These are phyloP conservation scores for Didymodactylos carnosus DNA, from an alignment of 2,888 invertebrate species.

Conservation along the genomic window DNA sequence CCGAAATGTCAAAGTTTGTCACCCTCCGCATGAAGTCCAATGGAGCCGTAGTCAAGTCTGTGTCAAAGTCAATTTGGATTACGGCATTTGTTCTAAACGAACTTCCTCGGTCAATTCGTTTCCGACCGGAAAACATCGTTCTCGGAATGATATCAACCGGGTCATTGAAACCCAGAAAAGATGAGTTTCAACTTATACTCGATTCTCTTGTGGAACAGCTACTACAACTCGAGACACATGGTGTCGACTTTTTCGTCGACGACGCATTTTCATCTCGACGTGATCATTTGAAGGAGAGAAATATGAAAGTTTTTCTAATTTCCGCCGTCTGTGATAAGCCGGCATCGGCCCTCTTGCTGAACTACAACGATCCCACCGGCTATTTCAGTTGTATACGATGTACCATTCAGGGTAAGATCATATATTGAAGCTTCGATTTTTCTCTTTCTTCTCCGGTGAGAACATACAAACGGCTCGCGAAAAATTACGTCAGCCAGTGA, in stretches of 20 bases:
- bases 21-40: background rate
- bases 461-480: no score
- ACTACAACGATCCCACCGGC: background rate
- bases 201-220: background rate
- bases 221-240: background rate
- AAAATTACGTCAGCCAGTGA: no score
- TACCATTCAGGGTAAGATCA: background rate
- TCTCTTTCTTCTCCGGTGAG: no score
- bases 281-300: background rate
- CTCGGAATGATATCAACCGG: background rate
- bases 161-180: background rate
- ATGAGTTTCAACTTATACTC: background rate
- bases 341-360: background rate
- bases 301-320: background rate
- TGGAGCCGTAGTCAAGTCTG: background rate
- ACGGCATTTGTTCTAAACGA: background rate
- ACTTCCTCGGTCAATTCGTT: background rate
- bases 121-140: background rate
- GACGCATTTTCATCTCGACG: background rate
- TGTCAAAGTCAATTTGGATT: background rate
- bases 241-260: no score
- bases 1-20: background rate
- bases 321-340: background rate
- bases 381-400: background rate
- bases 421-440: no score